Base-by-base conservation (phyloP, 1,140 invertebrate genomes). In the Drosophila nikananu region DNA sequence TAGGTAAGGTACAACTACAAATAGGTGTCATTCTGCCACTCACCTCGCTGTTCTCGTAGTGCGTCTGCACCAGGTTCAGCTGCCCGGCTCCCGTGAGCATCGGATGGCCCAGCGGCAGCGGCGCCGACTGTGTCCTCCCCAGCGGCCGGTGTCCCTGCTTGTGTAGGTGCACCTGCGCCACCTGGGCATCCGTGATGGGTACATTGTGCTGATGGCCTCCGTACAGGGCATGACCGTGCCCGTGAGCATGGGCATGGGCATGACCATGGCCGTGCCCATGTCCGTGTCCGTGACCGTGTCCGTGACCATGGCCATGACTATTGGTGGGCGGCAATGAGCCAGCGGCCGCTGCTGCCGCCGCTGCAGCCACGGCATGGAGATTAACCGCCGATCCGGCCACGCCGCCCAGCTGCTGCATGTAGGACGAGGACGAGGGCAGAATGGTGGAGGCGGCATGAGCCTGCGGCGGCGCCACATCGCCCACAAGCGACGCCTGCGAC, bases 41-140 rank as follows among this genome's bases (percentile, higher is more conserved):
- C 51, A 93, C 92, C 86, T 95, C 93, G 83, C 94, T 95, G 74
- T 95, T 95, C 81, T 96, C 95, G 83, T 95, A 95, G 74, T 95
- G 95, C 27, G 95, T 95, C 19, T 92, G 92, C 7, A 63, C 86
- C 35, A 93, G 80, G 51, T 84, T 93, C 27, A 93, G 58, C 57
- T 92, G 81, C 27, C 73, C 75, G 51, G 84, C 78, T 10, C 95
- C 95, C 46, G 97, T 96, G 44, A 99, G 95, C 95, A 98, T 96
- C 27, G 98, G 98, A 94, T 99, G 97, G 5, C 98, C 98, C n/a
- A 99, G 94, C 27, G 98, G 98, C 77, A 99, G 93, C 0, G 98
- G 98, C 6, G 98, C 98, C 13, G 97, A 98, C 93, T 98, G 97
- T n/a, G 98, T 98, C 84, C 98, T 95, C 70, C 97, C 97, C 92